phyloP scores from a whole-genome alignment of 2,888 invertebrate species.

The Gari tellinella region DNA sequence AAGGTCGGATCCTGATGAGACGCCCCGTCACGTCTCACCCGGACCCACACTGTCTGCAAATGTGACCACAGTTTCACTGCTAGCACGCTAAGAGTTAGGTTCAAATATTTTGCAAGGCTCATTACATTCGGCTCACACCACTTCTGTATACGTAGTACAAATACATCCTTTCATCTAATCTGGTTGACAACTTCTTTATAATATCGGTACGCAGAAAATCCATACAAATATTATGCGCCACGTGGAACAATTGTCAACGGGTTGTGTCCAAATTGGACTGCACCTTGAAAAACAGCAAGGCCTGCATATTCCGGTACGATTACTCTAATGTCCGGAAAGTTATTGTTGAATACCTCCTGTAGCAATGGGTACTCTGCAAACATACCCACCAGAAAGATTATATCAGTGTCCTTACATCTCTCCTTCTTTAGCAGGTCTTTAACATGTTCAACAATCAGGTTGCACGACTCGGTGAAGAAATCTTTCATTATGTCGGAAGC shows the following conservation, averaged over 20 bases:
- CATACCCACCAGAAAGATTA: constrained; percentile 63
- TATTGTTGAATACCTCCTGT: constrained; percentile 49
- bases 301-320: constrained; percentile 66
- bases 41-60: too few species aligned
- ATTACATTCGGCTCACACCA: constrained; percentile 52
- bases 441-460: too few species aligned
- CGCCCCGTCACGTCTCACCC: too few species aligned
- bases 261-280: constrained; percentile 62
- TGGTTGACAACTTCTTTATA: constrained; percentile 53
- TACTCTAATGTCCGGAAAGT: constrained; percentile 46
- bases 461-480: constrained; percentile 54
- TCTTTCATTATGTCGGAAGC: constrained; percentile 44
- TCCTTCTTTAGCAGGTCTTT: constrained; percentile 40
- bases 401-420: constrained; percentile 44
- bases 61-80: too few species aligned
- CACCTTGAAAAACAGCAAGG: constrained; percentile 66
- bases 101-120: too few species aligned
- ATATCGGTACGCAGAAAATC: constrained; percentile 44
- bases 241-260: constrained; percentile 56
- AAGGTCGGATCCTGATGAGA: too few species aligned
- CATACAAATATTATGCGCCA: constrained; percentile 61
- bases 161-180: constrained; percentile 57
- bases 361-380: constrained; percentile 63
- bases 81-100: too few species aligned
- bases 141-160: constrained; percentile 56